Conservation (phyloP, 92 coral and sea anemone genomes). For the Porites rus region DNA sequence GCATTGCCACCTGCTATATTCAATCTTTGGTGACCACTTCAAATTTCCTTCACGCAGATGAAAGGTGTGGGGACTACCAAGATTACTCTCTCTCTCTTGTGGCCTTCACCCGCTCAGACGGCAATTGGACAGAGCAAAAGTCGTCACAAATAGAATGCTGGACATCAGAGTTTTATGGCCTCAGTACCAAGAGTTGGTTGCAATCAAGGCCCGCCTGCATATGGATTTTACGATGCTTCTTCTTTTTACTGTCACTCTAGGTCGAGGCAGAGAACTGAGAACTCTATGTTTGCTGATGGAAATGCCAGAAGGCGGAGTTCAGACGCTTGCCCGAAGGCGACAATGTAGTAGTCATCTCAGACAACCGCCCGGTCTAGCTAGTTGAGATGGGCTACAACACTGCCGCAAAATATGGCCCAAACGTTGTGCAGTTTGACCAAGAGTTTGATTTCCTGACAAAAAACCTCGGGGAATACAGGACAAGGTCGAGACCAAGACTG, state of each 20-base stretch:
- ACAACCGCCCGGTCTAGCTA: background rate
- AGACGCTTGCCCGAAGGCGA: background rate
- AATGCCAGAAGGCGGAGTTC: background rate
- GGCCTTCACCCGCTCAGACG: background rate
- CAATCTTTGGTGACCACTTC: background rate
- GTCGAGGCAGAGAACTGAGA: background rate
- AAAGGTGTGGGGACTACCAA: background rate
- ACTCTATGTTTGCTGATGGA: background rate
- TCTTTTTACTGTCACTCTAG: background rate
- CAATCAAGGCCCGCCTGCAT: constrained; percentile 4
- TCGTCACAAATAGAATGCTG: background rate
- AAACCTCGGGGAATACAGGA: background rate
- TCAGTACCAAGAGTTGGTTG: background rate
- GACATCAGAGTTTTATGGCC: background rate
- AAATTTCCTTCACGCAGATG: background rate
- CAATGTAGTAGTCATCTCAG: background rate
- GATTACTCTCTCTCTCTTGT: too few species aligned
- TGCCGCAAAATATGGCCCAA: too few species aligned
- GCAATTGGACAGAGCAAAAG: background rate
- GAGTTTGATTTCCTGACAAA: too few species aligned
- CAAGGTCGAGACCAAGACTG: background rate
- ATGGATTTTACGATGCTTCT: background rate
- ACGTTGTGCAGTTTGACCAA: too few species aligned
- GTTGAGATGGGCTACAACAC: background rate
- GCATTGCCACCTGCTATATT: background rate